These are phyloP conservation scores for Lochmaea capreae DNA, from an alignment of 2,888 invertebrate species.

Conservation along the genomic window DNA sequence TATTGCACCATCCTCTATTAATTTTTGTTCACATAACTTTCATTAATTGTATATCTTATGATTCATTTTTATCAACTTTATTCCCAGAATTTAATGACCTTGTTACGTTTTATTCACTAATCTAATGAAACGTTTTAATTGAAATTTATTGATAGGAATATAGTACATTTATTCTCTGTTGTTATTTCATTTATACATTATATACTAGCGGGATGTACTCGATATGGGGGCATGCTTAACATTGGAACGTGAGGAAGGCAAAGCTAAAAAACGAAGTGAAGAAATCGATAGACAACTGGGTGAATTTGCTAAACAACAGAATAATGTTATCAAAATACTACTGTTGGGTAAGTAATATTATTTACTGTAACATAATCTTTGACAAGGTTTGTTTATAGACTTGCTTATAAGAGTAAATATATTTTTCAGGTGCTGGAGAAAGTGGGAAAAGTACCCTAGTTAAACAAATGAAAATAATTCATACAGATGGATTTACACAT, in stretches of 20 bases:
- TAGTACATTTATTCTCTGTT: not conserved
- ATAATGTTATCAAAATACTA: slow-evolving; percentile 73
- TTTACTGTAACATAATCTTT: not conserved
- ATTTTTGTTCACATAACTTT: slow-evolving; percentile 5
- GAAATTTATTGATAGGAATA: slow-evolving; percentile 31
- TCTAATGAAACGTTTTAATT: slow-evolving; percentile 36
- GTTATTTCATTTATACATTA: slow-evolving; percentile 16
- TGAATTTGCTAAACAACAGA: slow-evolving; percentile 70
- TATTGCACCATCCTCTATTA: slow-evolving; percentile 4
- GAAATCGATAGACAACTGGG: slow-evolving; percentile 73
- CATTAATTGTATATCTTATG: slow-evolving; percentile 14
- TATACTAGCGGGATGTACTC: slow-evolving; percentile 55
- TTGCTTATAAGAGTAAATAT: not conserved
- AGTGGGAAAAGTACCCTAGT: slow-evolving; percentile 77
- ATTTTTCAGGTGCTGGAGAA: slow-evolving; percentile 71
- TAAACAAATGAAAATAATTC: slow-evolving; percentile 78
- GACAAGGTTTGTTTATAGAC: not conserved
- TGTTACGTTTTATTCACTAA: slow-evolving; percentile 38
- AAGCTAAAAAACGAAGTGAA: slow-evolving; percentile 71
- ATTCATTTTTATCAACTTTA: slow-evolving; percentile 21
- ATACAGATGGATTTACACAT: slow-evolving; percentile 73
- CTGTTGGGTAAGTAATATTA: slow-evolving; percentile 67
- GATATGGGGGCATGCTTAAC: slow-evolving; percentile 74
- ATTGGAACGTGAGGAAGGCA: slow-evolving; percentile 71
- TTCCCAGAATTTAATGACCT: slow-evolving; percentile 36